Evolutionary conservation across 2,113 vertebrate species (phyloP).

Genomic region (Turdus rufiventris): DNA sequence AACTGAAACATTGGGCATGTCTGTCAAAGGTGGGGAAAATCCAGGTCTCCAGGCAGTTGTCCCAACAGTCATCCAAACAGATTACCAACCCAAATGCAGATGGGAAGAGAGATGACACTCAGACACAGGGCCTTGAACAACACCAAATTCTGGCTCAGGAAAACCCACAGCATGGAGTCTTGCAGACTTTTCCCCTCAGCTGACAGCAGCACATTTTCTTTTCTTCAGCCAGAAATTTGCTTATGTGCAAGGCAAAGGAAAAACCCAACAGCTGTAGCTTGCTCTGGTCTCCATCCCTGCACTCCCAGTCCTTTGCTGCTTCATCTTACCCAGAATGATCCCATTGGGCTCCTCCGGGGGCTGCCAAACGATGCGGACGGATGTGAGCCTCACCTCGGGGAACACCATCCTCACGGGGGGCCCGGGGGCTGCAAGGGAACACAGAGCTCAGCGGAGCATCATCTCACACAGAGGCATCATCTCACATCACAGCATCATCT

Average conservation of each 20-base stretch:
- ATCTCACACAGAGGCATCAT: neutral
- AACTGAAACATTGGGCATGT: neutral
- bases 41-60: neutral
- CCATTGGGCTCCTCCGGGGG: slow-evolving; percentile 89
- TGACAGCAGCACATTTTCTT: neutral
- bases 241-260: neutral
- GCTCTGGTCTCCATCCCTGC: neutral
- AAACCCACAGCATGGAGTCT: neutral
- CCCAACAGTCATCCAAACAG: neutral
- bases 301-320: neutral
- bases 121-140: neutral
- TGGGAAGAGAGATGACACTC: neutral
- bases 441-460: neutral
- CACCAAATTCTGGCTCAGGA: neutral
- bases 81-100: neutral
- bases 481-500: neutral
- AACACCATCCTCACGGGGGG: slow-evolving; percentile 88
- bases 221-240: neutral
- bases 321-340: slow-evolving; percentile 85
- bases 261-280: neutral
- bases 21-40: neutral
- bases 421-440: slow-evolving; percentile 79
- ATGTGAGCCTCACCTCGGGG: slow-evolving; percentile 88
- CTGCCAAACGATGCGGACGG: slow-evolving; percentile 90
- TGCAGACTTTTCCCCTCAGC: neutral